These are phyloP conservation scores for Ooceraea biroi DNA, from an alignment of 1,140 invertebrate genomes.

Conservation along the genomic window DNA sequence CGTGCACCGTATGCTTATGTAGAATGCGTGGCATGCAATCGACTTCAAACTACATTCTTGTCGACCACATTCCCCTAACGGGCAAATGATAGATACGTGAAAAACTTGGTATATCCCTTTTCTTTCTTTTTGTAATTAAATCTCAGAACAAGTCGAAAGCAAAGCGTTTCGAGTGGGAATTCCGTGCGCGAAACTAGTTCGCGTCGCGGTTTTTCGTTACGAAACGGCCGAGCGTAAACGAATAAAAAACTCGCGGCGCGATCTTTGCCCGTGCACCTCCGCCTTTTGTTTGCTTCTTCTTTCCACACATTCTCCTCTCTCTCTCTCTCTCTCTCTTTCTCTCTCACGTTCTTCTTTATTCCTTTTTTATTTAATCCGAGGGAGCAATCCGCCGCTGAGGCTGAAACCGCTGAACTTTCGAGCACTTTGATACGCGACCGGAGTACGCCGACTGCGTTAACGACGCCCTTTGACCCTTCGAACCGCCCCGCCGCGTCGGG, in stretches of 20 bases:
- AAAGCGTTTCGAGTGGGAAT: conserved; percentile 37
- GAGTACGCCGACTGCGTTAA: conserved; percentile 48
- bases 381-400: conserved; percentile 31
- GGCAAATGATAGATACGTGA: conserved; percentile 21
- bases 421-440: conserved; percentile 60
- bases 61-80: conserved; percentile 29
- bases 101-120: neutral
- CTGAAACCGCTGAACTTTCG: conserved; percentile 56
- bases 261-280: conserved; percentile 38
- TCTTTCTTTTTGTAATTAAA: conserved; percentile 48
- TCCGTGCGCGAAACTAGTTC: conserved; percentile 14
- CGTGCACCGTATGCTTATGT: conserved; percentile 1
- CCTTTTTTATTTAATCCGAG: conserved; percentile 34
- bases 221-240: conserved; percentile 43
- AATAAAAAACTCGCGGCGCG: conserved; percentile 50
- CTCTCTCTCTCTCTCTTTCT: neutral
- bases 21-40: neutral
- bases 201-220: conserved; percentile 33
- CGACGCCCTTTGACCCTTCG: conserved; percentile 56
- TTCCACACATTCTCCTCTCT: neutral
- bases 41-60: neutral
- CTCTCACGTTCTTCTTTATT: neutral
- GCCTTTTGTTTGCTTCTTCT: conserved; percentile 37
- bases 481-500: conserved; percentile 6
- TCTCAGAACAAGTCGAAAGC: conserved; percentile 30